These are phyloP conservation scores for Hypolimnas misippus DNA, from an alignment of 2,888 invertebrate genomes.

Conservation along the genomic window DNA sequence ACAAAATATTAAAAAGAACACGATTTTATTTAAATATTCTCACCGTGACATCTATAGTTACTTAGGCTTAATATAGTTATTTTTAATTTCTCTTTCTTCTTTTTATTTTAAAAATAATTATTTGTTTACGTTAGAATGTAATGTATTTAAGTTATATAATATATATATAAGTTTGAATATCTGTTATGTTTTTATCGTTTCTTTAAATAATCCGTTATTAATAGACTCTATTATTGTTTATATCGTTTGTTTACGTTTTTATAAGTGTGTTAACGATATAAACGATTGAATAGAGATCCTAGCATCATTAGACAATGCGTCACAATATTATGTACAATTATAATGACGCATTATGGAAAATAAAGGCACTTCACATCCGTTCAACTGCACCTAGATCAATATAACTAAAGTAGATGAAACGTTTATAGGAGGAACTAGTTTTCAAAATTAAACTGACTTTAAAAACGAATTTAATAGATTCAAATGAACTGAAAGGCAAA, in stretches of 20 bases:
- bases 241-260: slow-evolving; percentile 1
- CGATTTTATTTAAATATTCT: too few species aligned
- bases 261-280: slow-evolving; percentile 4
- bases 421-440: slow-evolving; percentile 7
- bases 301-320: slow-evolving; percentile 15
- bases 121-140: too few species aligned
- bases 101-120: too few species aligned
- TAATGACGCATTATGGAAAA: slow-evolving; percentile 38
- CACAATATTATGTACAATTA: slow-evolving; percentile 26
- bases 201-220: background rate
- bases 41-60: too few species aligned
- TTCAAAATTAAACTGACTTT: too few species aligned
- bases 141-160: too few species aligned
- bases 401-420: slow-evolving; percentile 12
- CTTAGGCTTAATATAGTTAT: too few species aligned
- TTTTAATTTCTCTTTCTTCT: too few species aligned
- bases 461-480: too few species aligned
- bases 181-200: background rate
- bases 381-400: slow-evolving; percentile 14
- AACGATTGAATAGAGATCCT: slow-evolving; percentile 16
- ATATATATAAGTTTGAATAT: too few species aligned
- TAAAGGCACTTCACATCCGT: slow-evolving; percentile 32
- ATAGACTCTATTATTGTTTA: background rate
- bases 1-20: too few species aligned
- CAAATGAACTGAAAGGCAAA: too few species aligned